phyloP scores from a whole-genome alignment of 2,113 vertebrate species.

The Ceyx cyanopectus region DNA sequence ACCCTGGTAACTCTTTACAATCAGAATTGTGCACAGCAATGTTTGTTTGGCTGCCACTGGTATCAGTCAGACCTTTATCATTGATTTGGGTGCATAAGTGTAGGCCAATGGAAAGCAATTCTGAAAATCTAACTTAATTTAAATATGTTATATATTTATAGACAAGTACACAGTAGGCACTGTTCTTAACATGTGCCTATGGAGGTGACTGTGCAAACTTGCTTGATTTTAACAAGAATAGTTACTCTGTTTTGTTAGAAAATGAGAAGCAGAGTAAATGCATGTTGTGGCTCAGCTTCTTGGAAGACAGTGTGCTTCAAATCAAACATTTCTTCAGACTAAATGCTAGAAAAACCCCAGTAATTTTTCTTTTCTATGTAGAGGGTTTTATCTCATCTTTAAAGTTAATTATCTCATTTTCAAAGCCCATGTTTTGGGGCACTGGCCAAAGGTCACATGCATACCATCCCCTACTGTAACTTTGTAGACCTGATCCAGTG shows the following conservation, averaged over 20 bases:
- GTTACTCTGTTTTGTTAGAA: not conserved
- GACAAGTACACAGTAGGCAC: not conserved
- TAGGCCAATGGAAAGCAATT: not conserved
- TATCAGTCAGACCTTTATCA: not conserved
- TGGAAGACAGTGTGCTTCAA: not conserved
- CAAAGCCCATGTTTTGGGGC: not conserved
- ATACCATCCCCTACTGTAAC: not conserved
- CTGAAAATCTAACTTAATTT: not conserved
- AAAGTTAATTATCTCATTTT: not conserved
- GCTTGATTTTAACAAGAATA: not conserved
- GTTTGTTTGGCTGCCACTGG: not conserved
- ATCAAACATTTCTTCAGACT: not conserved
- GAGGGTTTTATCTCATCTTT: not conserved
- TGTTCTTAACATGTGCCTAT: not conserved
- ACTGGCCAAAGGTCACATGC: not conserved
- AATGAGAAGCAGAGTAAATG: not conserved
- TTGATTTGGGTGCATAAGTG: not conserved
- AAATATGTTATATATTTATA: not conserved
- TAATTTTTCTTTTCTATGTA: not conserved
- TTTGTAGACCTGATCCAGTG: not conserved
- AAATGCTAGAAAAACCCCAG: not conserved
- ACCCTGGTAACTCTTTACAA: not conserved
- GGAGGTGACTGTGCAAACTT: not conserved
- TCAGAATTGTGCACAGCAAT: not conserved
- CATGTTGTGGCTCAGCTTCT: not conserved